Evolutionary conservation across 2,888 invertebrate species (phyloP), one percentile per base, ranked within the genome.

Genomic region (Itoplectis maculator): DNA sequence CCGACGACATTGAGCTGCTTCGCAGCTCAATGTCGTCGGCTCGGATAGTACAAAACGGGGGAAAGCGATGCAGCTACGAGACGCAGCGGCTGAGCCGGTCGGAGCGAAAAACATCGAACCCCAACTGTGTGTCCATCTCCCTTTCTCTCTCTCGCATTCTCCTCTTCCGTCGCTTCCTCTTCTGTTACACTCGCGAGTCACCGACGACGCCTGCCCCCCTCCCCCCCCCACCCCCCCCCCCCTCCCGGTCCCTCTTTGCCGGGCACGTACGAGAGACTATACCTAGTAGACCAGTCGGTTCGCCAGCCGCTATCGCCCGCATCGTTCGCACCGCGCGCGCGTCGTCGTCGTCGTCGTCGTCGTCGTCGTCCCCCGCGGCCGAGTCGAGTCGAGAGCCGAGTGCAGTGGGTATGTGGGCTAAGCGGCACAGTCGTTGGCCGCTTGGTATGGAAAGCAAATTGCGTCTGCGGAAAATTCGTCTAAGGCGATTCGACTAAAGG

Each of bases 21-120:
- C n/a, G n/a, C n/a, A n/a, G n/a, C n/a, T n/a, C 81, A 74, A 90
- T 84, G 88, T 90, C 87, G 86, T 88, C 82, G 56, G 82, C 68
- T 86, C 87, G 90, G 88, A 80, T 87, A 89, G 87, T 90, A 89
- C 85, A 84, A 5, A 61, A 69, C 87, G 86, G 88, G 90, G 89
- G 80, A 90, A 91, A 91, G 87, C 83, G 82, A 80, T 85, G 84
- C 86, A 85, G 47, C 79, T 59, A 72, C 78, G 72, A 75, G 75
- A 63, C 78, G 49, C 77, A 0, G 54, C 47, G 20, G 81, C 61
- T 49, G 59, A 74, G 79, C 74, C 69, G n/a, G n/a, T n/a, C 69
- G 35, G 29, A 65, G 69, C 42, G 78, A 86, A 86, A 86, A 86
- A 59, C 86, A 81, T 86, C 65, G 49, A 69, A n/a, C n/a, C 29